Base-by-base conservation (phyloP, 2,113 vertebrate species). In the Paedocypris sp. region DNA sequence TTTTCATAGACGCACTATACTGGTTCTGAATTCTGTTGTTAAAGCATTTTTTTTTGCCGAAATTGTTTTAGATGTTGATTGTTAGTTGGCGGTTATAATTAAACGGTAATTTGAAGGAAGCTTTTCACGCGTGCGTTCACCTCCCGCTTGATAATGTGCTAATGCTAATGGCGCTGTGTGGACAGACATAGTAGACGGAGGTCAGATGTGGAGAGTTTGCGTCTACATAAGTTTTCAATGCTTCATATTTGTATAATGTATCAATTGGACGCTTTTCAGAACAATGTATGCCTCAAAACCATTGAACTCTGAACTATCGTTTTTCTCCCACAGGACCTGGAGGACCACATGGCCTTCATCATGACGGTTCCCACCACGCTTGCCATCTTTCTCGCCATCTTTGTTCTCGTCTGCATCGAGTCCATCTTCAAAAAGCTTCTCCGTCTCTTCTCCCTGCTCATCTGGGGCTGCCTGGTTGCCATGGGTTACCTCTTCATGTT, bases 401-500 rank as follows among this genome's bases (percentile, higher is more conserved):
- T 98, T 82, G 86, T 98, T 79, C 91, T 98, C 0, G 95, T 94
- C 75, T 98, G 95, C 78, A 80, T 98, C 1, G 94, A 98, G 75
- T 88, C 93, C 0, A 77, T 98, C 58, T 98, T 98, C 78, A 94
- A 93, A 83, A 91, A 90, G 81, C 88, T 98, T 67, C 89, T 97
- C 12, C 89, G 90, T 12, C 51, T 97, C 57, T 97, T 98, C 82
- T 97, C 94, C 0, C 67, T 98, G 73, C 90, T 97, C 32, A 91
- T 98, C 73, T 98, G 93, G 92, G 87, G 87, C 6, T 93, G 92
- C 46, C 88, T 98, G 47, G 90, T 98, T 76, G 90, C 91, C 81
- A 95, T 98, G 94, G 95, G 90, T 73, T 98, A 97, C 84, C 80
- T 98, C 71, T 98, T 98, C 74, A 96, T 98, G 93, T 95, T 94